Conservation (phyloP, 2,888 invertebrate species). For the Habroteleia sp. region DNA sequence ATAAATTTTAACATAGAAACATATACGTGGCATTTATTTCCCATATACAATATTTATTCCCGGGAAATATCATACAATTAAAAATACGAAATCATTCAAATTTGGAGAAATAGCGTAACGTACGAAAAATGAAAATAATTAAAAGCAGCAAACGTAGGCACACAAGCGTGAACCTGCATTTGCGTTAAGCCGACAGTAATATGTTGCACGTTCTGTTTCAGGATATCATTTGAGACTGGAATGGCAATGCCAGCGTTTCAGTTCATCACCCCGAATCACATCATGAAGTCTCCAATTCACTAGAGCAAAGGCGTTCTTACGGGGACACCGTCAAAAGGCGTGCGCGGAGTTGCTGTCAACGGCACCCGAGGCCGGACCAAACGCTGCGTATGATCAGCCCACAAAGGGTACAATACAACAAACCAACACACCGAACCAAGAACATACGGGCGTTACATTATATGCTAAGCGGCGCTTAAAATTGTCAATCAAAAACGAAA, state of each 20-base stretch:
- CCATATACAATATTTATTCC: no score
- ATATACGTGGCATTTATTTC: no score
- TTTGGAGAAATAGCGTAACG: no score
- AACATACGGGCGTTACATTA: slow-evolving; percentile 32
- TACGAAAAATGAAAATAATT: no score
- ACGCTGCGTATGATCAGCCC: slow-evolving; percentile 74
- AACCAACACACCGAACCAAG: slow-evolving; percentile 44
- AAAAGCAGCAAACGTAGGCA: no score
- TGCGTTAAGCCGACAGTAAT: slow-evolving; percentile 24
- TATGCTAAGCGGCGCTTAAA: slow-evolving; percentile 30
- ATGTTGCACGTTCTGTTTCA: slow-evolving; percentile 82
- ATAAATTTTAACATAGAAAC: no score
- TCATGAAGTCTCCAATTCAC: slow-evolving; percentile 95
- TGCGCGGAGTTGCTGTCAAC: slow-evolving; percentile 71
- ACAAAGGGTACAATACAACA: slow-evolving; percentile 56
- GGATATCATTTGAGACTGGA: slow-evolving; percentile 97
- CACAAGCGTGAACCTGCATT: neutral
- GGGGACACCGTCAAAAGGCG: slow-evolving; percentile 48
- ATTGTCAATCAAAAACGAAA: slow-evolving; percentile 52
- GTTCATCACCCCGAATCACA: slow-evolving; percentile 95
- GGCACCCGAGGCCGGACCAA: slow-evolving; percentile 74
- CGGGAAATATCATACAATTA: no score
- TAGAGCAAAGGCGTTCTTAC: slow-evolving; percentile 80
- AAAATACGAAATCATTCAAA: no score
- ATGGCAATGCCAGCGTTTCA: slow-evolving; percentile 95